Evolutionary conservation across 2,797 vertebrate species (phyloP).

Genomic region (Argya squamiceps): DNA sequence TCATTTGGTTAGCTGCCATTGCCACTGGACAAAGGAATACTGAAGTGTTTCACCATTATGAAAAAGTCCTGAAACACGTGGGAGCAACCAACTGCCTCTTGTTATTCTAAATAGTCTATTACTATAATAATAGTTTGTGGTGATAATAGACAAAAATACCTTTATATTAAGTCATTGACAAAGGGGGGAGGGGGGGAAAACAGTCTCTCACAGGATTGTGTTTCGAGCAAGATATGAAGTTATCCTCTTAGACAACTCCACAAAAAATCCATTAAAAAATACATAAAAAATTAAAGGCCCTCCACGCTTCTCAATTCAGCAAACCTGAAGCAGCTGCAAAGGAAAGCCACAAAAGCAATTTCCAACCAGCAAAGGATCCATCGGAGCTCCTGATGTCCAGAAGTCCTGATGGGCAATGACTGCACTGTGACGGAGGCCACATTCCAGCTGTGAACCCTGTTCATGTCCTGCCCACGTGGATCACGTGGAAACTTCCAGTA

Average conservation of each 20-base stretch:
- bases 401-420: neutral
- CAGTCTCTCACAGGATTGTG: neutral
- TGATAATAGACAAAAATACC: neutral
- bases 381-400: rapidly evolving
- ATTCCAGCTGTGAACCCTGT: neutral
- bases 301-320: neutral
- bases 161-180: neutral
- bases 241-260: neutral
- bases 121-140: neutral
- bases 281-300: neutral
- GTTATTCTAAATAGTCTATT: neutral
- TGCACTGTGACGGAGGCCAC: neutral
- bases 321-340: neutral
- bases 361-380: neutral
- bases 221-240: neutral
- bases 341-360: neutral
- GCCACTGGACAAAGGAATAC: neutral
- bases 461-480: neutral
- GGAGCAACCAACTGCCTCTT: neutral
- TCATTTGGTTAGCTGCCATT: neutral
- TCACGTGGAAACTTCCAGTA: neutral
- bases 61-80: neutral
- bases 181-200: rapidly evolving
- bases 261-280: neutral
- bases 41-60: neutral